Conservation (phyloP, 2,797 vertebrate genomes). For the Malacoraja senta region DNA sequence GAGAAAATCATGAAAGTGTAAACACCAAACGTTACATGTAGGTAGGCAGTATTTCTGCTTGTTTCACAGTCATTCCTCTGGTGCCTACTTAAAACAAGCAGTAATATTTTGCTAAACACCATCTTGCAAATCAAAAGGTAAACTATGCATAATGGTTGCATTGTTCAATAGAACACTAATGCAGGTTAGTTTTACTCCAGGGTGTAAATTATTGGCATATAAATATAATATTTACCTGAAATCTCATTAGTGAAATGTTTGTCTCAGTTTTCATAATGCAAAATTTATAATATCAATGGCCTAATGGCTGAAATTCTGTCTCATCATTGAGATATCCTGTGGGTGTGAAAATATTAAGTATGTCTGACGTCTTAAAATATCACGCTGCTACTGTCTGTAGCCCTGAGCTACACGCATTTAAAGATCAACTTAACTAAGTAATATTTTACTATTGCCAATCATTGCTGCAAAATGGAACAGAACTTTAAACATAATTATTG, state of each 20-base stretch:
- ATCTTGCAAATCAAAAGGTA: too few species aligned
- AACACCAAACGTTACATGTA: background rate
- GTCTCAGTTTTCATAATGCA: background rate
- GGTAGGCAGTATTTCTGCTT: background rate
- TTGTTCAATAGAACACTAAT: background rate
- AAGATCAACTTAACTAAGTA: background rate
- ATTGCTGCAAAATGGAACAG: background rate
- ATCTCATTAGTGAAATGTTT: background rate
- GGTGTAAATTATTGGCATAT: background rate
- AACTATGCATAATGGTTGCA: background rate
- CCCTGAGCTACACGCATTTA: background rate
- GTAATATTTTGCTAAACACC: too few species aligned
- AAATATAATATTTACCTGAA: background rate
- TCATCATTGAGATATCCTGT: background rate
- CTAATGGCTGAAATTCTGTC: background rate
- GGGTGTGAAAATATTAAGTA: too few species aligned
- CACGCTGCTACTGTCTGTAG: too few species aligned
- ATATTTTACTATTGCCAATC: background rate
- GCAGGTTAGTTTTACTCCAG: background rate
- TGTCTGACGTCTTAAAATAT: background rate
- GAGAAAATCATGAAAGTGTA: background rate
- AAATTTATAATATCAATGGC: background rate
- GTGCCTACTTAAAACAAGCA: too few species aligned
- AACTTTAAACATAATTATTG: background rate
- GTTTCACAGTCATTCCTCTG: background rate